Evolutionary conservation across 2,113 vertebrate genomes (phyloP).

Genomic region (Polypterus senegalus): DNA sequence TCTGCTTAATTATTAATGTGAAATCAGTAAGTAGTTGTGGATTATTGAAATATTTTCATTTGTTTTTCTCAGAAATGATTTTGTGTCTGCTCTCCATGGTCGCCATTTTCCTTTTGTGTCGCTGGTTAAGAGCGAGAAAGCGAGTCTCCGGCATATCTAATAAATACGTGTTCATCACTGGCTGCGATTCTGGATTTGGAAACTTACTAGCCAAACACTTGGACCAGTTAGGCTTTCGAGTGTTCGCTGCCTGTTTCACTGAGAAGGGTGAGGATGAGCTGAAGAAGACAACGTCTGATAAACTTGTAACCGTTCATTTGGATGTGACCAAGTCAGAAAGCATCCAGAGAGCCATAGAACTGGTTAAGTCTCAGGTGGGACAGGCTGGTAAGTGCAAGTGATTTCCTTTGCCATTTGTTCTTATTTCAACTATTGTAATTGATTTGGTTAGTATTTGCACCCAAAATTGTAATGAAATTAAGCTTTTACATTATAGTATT

Average conservation of each 20-base stretch:
- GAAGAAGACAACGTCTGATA: slow-evolving; percentile 33
- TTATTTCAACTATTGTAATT: neutral
- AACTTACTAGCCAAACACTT: slow-evolving; percentile 51
- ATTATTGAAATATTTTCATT: no score
- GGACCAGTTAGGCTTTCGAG: slow-evolving; percentile 47
- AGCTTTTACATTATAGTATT: no score
- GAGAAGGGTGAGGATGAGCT: slow-evolving; percentile 46
- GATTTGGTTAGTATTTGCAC: neutral
- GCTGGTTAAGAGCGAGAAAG: slow-evolving; percentile 36
- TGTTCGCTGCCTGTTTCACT: slow-evolving; percentile 51
- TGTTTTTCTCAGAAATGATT: slow-evolving; percentile 27
- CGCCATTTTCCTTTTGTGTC: slow-evolving; percentile 27
- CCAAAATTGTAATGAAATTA: neutral
- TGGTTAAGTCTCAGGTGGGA: slow-evolving; percentile 51
- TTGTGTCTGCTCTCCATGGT: slow-evolving; percentile 26
- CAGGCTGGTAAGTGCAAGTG: slow-evolving; percentile 42
- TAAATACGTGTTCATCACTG: slow-evolving; percentile 52
- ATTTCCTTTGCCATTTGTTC: neutral
- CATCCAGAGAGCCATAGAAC: slow-evolving; percentile 39
- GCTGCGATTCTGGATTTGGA: slow-evolving; percentile 48
- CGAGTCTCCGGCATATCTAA: slow-evolving; percentile 33
- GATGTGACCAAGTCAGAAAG: slow-evolving; percentile 57
- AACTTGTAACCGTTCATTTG: slow-evolving; percentile 49
- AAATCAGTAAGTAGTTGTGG: no score
- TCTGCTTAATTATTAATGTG: no score